These are phyloP conservation scores for Taxidea taxus DNA, from an alignment of 2,113 vertebrate genomes.

Conservation along the genomic window DNA sequence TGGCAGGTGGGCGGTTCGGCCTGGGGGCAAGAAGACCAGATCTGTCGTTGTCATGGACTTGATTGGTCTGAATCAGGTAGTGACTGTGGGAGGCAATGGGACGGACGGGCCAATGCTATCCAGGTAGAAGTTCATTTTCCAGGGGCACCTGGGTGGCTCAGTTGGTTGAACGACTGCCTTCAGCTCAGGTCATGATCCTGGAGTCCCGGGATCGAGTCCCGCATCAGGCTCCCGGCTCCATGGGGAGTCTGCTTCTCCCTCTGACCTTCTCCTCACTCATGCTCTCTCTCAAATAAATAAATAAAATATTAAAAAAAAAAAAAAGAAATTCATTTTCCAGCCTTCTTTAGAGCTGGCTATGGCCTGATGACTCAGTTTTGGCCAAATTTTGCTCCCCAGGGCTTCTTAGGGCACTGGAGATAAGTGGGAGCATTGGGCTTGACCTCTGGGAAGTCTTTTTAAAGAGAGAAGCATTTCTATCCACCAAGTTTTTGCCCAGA, in stretches of 20 bases:
- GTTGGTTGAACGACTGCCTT: no score
- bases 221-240: no score
- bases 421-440: background rate
- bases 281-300: no score
- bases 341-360: background rate
- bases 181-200: no score
- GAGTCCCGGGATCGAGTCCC: no score
- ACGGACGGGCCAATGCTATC: background rate
- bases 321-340: background rate
- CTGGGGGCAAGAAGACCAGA: background rate
- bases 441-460: background rate
- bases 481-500: background rate
- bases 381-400: background rate
- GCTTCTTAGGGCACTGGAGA: background rate
- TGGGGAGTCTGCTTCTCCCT: no score
- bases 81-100: background rate
- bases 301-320: no score
- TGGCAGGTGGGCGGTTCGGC: background rate
- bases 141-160: no score
- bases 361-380: background rate
- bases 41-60: background rate
- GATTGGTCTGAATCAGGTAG: background rate
- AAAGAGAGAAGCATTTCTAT: background rate
- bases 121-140: background rate
- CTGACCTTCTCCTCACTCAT: no score